Percentiles rank a stretch among this genome's conserved stretches.
Conservation (phyloP, 2,888 invertebrate species). For the Mythimna loreyi region DNA sequence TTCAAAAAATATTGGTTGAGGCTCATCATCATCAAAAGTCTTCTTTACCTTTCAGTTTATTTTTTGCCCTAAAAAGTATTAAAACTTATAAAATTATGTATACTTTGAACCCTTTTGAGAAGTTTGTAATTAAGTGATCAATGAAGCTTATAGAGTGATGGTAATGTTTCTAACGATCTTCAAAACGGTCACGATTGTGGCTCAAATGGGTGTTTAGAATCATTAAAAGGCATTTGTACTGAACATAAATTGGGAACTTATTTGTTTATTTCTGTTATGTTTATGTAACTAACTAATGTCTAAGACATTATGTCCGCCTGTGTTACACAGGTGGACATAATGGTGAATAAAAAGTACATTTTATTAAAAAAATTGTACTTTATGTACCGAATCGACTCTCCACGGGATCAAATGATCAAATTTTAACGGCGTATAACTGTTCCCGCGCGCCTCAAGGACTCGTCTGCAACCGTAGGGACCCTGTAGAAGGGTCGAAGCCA, state of each 20-base stretch:
- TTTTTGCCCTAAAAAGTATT: constrained; percentile 30
- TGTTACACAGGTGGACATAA: too few relatives aligned
- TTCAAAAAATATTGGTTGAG: neutral
- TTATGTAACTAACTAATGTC: too few relatives aligned
- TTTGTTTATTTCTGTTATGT: too few relatives aligned
- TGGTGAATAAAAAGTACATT: too few relatives aligned
- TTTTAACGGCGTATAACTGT: too few relatives aligned
- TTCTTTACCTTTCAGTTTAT: constrained; percentile 5
- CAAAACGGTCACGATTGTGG: neutral
- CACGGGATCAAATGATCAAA: too few relatives aligned
- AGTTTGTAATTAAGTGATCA: constrained; percentile 13
- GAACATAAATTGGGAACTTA: neutral
- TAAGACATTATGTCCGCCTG: too few relatives aligned
- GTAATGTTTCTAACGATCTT: constrained; percentile 7
- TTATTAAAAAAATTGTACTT: too few relatives aligned
- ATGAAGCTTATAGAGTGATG: constrained; percentile 20
- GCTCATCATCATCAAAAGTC: constrained; percentile 5
- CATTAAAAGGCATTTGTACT: neutral
- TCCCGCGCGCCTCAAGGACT: too few relatives aligned
- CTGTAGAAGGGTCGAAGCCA: too few relatives aligned
- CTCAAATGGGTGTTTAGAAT: neutral
- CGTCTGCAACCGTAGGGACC: too few relatives aligned
- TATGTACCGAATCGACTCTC: too few relatives aligned
- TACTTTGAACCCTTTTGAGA: constrained; percentile 1
- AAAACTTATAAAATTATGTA: constrained; percentile 26